phyloP scores from a whole-genome alignment of 2,888 invertebrate genomes.

The Drosophila rellima region DNA sequence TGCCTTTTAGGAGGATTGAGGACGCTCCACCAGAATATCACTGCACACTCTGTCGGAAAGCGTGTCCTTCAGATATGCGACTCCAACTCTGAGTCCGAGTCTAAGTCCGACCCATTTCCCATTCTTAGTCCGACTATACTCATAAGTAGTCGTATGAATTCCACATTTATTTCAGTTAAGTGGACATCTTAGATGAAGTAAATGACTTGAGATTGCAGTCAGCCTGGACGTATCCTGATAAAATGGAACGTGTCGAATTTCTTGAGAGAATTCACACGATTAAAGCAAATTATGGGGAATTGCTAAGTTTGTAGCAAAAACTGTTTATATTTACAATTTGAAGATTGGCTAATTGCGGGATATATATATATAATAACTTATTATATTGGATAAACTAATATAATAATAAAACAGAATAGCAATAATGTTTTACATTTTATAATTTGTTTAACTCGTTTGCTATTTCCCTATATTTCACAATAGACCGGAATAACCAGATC shows the following conservation, averaged over 20 bases:
- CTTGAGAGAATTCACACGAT: slow-evolving; percentile 6
- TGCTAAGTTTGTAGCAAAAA: background rate
- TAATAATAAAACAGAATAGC: no score
- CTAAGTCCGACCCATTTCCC: slow-evolving; percentile 31
- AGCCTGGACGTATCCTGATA: slow-evolving; percentile 11
- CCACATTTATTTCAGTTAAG: slow-evolving; percentile 75
- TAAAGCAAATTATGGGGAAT: background rate
- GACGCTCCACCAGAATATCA: background rate
- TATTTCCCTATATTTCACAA: background rate
- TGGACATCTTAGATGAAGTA: slow-evolving; percentile 60
- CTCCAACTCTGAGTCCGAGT: slow-evolving; percentile 1
- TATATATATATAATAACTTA: no score
- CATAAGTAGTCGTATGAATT: slow-evolving; percentile 40
- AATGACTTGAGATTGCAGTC: slow-evolving; percentile 38
- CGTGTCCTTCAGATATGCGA: slow-evolving; percentile 28
- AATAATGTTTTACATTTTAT: no score
- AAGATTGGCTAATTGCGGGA: background rate
- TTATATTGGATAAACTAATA: no score
- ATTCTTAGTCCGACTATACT: slow-evolving; percentile 2
- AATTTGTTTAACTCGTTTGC: background rate
- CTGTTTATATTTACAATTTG: background rate
- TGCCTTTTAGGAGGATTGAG: slow-evolving; percentile 82
- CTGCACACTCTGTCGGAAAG: background rate
- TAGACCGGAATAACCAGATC: slow-evolving; percentile 5
- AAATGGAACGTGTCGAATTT: background rate